These are phyloP conservation scores for Triplophysa siluroides DNA, from an alignment of 2,113 vertebrate genomes.

Conservation along the genomic window DNA sequence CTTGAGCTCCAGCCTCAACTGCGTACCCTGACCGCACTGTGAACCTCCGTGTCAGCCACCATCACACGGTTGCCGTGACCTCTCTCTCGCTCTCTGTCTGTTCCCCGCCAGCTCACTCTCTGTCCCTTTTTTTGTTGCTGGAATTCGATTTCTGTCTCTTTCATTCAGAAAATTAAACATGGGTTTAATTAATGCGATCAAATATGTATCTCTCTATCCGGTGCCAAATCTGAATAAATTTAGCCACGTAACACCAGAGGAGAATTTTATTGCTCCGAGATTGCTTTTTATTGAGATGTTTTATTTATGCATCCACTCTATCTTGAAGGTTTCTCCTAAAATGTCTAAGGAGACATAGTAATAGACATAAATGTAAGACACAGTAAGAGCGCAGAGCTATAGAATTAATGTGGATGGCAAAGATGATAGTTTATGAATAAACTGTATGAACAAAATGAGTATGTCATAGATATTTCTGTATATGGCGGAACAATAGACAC, in stretches of 20 bases:
- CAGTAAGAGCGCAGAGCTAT: too few relatives aligned
- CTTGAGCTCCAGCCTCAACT: conserved; percentile 81
- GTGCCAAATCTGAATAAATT: neutral
- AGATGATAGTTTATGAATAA: too few relatives aligned
- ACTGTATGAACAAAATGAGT: too few relatives aligned
- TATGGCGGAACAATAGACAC: too few relatives aligned
- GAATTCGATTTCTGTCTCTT: conserved; percentile 1
- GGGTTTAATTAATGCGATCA: neutral
- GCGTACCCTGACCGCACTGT: conserved; percentile 81
- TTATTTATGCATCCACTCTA: too few relatives aligned
- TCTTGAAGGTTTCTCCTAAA: too few relatives aligned
- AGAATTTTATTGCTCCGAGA: too few relatives aligned
- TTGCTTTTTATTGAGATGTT: too few relatives aligned
- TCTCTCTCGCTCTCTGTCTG: conserved; percentile 39
- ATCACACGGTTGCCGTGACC: conserved; percentile 72
- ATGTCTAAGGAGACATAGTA: too few relatives aligned
- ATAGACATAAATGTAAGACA: too few relatives aligned
- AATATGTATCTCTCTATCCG: neutral
- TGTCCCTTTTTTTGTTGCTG: conserved; percentile 28
- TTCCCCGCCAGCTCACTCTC: conserved; percentile 41
- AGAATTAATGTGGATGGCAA: too few relatives aligned
- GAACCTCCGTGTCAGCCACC: conserved; percentile 77
- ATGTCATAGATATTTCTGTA: too few relatives aligned
- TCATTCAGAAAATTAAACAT: neutral
- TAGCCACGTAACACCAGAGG: neutral